These are phyloP conservation scores for Cosmia pyralina DNA, from an alignment of 2,888 invertebrate genomes.

Conservation along the genomic window DNA sequence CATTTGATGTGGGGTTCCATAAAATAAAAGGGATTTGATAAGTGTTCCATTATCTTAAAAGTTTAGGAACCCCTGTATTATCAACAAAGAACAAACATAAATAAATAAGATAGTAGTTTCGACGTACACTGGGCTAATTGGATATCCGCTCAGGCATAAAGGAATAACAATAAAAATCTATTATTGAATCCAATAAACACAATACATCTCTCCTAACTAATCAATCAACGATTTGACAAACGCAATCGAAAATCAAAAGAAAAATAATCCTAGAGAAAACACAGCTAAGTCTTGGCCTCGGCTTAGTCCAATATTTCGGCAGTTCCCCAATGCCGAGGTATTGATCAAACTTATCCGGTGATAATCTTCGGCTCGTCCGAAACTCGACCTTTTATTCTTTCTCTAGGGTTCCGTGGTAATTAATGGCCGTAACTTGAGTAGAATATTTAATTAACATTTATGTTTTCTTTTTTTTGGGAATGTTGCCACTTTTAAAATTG, in stretches of 20 bases:
- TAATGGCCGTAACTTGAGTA: constrained; percentile 31
- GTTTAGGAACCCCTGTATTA: too few relatives aligned
- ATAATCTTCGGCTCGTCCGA: constrained; percentile 61
- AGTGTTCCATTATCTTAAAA: too few relatives aligned
- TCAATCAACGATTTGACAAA: constrained; percentile 50
- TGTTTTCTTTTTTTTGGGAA: neutral
- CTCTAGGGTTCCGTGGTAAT: constrained; percentile 57
- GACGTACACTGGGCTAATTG: too few relatives aligned
- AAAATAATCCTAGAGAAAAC: constrained; percentile 45
- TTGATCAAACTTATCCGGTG: constrained; percentile 65
- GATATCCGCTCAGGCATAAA: too few relatives aligned
- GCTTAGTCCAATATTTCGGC: constrained; percentile 41
- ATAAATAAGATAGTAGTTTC: too few relatives aligned
- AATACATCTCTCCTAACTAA: neutral
- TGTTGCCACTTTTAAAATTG: constrained; percentile 1
- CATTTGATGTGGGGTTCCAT: too few relatives aligned
- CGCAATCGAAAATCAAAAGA: constrained; percentile 45
- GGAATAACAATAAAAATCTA: neutral
- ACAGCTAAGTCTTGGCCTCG: constrained; percentile 1
- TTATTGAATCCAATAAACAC: neutral
- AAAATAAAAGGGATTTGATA: too few relatives aligned
- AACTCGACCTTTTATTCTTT: constrained; percentile 49
- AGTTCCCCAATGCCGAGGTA: constrained; percentile 43
- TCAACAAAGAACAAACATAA: too few relatives aligned
- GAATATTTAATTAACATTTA: constrained; percentile 43